Percentiles rank a stretch among this genome's conserved stretches.
Conservation (phyloP, 2,888 invertebrate species). For the Crepidodera aurea region DNA sequence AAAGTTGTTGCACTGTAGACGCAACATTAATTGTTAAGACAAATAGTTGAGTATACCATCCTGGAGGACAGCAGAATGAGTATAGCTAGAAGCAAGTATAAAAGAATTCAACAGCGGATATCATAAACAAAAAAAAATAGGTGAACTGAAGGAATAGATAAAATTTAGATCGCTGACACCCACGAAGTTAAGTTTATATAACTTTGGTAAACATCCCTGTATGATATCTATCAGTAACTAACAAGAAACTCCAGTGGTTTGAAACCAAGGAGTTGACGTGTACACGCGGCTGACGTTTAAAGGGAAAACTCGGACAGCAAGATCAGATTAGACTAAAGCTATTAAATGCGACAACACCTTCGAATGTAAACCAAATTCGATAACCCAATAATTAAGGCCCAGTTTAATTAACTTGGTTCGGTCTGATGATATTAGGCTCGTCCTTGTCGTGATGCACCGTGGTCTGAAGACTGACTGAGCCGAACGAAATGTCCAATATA, state of each 20-base stretch:
- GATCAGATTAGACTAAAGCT: constrained; percentile 17
- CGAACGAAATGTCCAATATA: background rate
- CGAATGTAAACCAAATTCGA: constrained; percentile 31
- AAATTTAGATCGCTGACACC: no score
- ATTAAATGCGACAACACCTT: constrained; percentile 33
- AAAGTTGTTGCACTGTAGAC: no score
- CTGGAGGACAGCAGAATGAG: no score
- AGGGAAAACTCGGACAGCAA: background rate
- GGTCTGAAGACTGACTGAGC: background rate
- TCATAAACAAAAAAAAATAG: no score
- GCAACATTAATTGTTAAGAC: no score
- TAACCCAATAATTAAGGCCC: constrained; percentile 27
- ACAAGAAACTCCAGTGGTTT: constrained; percentile 3
- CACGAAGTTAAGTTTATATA: no score
- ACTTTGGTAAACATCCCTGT: background rate
- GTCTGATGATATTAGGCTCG: constrained; percentile 15
- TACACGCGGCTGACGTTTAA: constrained; percentile 1
- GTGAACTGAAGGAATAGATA: no score
- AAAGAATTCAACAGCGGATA: no score
- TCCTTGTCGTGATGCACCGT: background rate
- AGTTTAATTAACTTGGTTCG: constrained; percentile 28
- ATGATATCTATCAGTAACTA: background rate
- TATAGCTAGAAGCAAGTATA: no score
- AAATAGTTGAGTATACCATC: no score
- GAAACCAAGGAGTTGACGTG: background rate